Evolutionary conservation across 2,113 vertebrate species (phyloP), one percentile per base, ranked within the genome.

Genomic region (Euleptes europaea): DNA sequence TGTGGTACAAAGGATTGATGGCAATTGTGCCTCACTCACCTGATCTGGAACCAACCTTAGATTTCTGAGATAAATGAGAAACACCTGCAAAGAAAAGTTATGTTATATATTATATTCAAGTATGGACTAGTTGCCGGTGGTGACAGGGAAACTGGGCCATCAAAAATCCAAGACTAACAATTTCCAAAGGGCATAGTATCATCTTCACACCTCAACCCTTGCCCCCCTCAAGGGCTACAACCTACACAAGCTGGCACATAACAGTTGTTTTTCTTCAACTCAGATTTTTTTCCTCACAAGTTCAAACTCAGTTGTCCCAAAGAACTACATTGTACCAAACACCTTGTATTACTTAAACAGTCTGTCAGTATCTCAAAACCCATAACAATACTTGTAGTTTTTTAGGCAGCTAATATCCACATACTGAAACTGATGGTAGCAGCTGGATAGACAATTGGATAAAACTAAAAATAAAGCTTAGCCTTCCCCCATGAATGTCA

Each of bases 351-450:
- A 44, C 3, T 75, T 82, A 82, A 87, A 77, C 38, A 86, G 67
- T 11, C 2, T 90, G 35, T 78, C 31, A 73, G 26, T 86, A 82
- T 44, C 1, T 0, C 60, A 81, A 81, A 44, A 80, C 23, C 35
- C 63, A 89, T 91, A 47, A 65, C 80, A 82, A 23, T 84, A 51
- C 33, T 69, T 31, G 15, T 10, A 49, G n/a, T 7, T 38, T 40
- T 70, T 70, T 38, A 35, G 69, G 11, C 44, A 44, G 26, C 10
- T 84, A 42, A 69, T 1, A 74, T 84, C 85, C 54, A 2, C 66
- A 63, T 42, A 60, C 63, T 76, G 51, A 69, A 38, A 31, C 0
- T n/a, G 47, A 57, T 88, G 12, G 69, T 49, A 81, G 60, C 19
- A 89, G 88, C 85, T 2, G 6, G 67, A 78, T 1, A 71, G 33